These are phyloP conservation scores for Stenichneumon culpator DNA, from an alignment of 2,888 invertebrate genomes.

Conservation along the genomic window DNA sequence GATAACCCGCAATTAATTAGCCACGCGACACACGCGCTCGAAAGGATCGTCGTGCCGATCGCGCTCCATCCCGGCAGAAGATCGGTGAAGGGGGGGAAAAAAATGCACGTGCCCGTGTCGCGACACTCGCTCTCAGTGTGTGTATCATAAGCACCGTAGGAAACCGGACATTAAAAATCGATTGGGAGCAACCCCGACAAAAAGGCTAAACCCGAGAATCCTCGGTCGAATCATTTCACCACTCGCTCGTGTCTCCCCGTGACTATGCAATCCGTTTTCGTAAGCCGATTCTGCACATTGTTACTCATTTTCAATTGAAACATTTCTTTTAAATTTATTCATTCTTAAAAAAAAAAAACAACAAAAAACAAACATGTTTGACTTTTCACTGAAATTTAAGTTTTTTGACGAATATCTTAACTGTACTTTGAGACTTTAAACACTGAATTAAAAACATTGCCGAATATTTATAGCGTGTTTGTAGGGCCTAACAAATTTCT, in stretches of 20 bases:
- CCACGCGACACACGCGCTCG: conserved; percentile 31
- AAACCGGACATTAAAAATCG: conserved; percentile 55
- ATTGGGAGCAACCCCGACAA: conserved; percentile 43
- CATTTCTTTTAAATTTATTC: background rate
- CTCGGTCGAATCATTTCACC: conserved; percentile 17
- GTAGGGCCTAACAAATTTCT: no score
- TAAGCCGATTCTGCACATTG: background rate
- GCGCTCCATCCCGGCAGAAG: conserved; percentile 6
- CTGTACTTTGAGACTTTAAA: no score
- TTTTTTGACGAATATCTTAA: no score
- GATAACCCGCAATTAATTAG: conserved; percentile 59
- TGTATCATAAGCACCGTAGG: conserved; percentile 7
- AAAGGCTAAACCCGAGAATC: conserved; percentile 1
- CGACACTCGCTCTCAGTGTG: conserved; percentile 14
- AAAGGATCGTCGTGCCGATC: conserved; percentile 7
- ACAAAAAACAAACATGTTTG: background rate
- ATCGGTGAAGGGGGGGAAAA: background rate
- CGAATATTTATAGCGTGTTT: no score
- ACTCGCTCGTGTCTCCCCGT: background rate
- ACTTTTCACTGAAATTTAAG: background rate
- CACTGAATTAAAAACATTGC: no score
- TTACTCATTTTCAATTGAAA: background rate
- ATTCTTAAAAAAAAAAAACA: background rate
- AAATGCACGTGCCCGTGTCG: conserved; percentile 22
- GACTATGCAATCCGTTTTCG: background rate